Evolutionary conservation across 2,888 invertebrate genomes (phyloP).

Genomic region (Ennomos quercinarius): DNA sequence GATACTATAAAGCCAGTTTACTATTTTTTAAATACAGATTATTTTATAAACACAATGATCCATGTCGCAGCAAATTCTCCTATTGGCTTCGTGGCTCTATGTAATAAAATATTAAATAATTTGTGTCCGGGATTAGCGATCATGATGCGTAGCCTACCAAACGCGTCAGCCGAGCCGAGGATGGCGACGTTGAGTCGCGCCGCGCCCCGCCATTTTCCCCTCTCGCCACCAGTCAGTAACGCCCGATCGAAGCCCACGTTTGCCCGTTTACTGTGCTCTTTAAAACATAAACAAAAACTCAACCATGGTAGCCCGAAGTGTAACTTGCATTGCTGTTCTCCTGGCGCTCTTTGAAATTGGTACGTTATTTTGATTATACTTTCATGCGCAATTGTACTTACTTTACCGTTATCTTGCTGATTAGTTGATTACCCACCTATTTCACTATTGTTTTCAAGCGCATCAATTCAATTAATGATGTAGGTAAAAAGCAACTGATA

Average conservation of each 20-base stretch:
- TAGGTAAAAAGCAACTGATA: not conserved
- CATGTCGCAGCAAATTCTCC: too few species aligned
- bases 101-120: not conserved
- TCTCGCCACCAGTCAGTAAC: slow-evolving; percentile 48
- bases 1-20: too few species aligned
- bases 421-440: not conserved
- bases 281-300: slow-evolving; percentile 40
- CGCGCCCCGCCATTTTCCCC: slow-evolving; percentile 11
- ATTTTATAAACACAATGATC: too few species aligned
- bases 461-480: slow-evolving; percentile 1
- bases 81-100: not conserved
- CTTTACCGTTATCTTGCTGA: not conserved
- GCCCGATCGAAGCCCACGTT: slow-evolving; percentile 36
- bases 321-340: slow-evolving; percentile 65
- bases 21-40: too few species aligned
- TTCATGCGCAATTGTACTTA: slow-evolving; percentile 10
- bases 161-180: slow-evolving; percentile 13
- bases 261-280: slow-evolving; percentile 28
- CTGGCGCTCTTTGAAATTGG: slow-evolving; percentile 73
- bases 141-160: slow-evolving; percentile 3
- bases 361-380: slow-evolving; percentile 50
- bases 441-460: not conserved
- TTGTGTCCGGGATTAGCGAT: not conserved
- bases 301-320: slow-evolving; percentile 67
- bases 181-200: slow-evolving; percentile 70